Conservation (phyloP, 2,797 vertebrate genomes). For the Babyrousa celebensis region DNA sequence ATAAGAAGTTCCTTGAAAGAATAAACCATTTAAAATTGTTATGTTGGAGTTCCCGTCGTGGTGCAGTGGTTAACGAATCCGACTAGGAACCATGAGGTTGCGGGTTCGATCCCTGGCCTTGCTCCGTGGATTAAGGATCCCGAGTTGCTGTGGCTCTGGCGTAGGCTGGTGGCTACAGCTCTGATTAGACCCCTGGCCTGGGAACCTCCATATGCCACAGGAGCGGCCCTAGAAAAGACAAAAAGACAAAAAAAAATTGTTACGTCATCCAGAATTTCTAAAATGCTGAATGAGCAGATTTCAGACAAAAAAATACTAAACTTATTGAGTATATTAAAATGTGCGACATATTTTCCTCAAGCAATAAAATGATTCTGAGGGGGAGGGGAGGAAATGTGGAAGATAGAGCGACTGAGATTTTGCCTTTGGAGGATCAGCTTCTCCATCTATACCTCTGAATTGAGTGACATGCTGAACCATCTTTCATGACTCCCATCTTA, state of each 20-base stretch:
- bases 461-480: not conserved
- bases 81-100: too few species aligned
- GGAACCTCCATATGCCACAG: too few species aligned
- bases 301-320: constrained; percentile 3
- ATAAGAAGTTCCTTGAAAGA: constrained; percentile 45
- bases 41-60: too few species aligned
- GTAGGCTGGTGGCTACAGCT: too few species aligned
- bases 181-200: too few species aligned
- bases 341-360: not conserved
- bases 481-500: not conserved
- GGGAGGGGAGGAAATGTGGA: not conserved
- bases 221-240: too few species aligned
- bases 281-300: constrained; percentile 35
- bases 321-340: constrained; percentile 29
- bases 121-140: too few species aligned
- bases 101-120: too few species aligned
- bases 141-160: too few species aligned
- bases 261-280: not conserved
- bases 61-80: too few species aligned
- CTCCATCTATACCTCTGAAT: not conserved
- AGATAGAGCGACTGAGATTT: not conserved
- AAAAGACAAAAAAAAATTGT: not conserved
- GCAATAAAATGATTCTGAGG: not conserved
- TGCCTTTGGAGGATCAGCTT: not conserved
- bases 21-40: not conserved